These are phyloP conservation scores for Enteromius mattozi DNA, from an alignment of 2,797 vertebrate genomes.

Conservation along the genomic window DNA sequence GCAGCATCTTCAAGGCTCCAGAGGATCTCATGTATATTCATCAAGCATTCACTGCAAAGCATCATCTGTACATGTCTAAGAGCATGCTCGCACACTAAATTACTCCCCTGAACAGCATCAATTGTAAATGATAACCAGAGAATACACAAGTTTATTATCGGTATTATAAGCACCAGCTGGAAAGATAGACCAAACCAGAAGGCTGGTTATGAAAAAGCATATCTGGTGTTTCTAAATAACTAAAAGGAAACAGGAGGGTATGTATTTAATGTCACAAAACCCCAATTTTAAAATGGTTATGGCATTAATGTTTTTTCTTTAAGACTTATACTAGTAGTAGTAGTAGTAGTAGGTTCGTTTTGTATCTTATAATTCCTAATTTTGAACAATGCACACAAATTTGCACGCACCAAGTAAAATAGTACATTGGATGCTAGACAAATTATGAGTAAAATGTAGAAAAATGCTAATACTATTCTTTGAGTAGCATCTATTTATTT, in stretches of 20 bases:
- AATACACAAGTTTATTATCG: slow-evolving; percentile 39
- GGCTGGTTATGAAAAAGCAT: slow-evolving; percentile 14
- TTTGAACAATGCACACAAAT: neutral
- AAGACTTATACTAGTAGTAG: no score
- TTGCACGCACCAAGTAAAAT: neutral
- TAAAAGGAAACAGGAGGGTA: slow-evolving; percentile 24
- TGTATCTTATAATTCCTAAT: neutral
- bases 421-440: neutral
- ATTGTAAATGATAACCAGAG: slow-evolving; percentile 34
- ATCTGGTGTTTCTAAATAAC: slow-evolving; percentile 23
- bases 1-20: slow-evolving; percentile 25
- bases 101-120: slow-evolving; percentile 34
- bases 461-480: no score
- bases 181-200: slow-evolving; percentile 16
- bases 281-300: neutral
- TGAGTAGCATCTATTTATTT: no score
- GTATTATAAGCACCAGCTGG: slow-evolving; percentile 38
- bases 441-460: no score
- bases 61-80: slow-evolving; percentile 29
- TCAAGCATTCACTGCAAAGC: slow-evolving; percentile 26
- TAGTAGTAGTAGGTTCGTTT: neutral
- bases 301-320: no score
- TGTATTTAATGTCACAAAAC: slow-evolving; percentile 1
- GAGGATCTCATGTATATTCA: slow-evolving; percentile 50
- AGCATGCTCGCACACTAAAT: slow-evolving; percentile 34